phyloP scores from a whole-genome alignment of 2,888 invertebrate species.

The Antheraea yamamai region DNA sequence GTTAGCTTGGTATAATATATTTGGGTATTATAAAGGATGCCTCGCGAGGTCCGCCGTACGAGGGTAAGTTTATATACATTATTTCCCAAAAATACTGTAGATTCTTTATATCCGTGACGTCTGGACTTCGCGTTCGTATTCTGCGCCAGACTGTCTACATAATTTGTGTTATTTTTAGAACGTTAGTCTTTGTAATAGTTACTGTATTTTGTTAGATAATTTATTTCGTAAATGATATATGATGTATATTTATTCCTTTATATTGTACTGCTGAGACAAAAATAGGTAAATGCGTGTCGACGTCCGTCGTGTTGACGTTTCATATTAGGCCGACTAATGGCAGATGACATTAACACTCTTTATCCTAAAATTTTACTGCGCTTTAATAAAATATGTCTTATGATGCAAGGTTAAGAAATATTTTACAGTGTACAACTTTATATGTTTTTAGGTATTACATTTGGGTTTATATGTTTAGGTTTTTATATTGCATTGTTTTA shows the following conservation, averaged over 20 bases:
- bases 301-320: constrained; percentile 4
- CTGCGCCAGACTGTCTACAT: constrained; percentile 12
- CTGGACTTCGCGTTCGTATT: background rate
- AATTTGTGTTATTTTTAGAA: background rate
- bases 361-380: background rate
- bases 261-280: background rate
- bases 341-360: constrained; percentile 17
- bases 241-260: background rate
- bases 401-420: background rate
- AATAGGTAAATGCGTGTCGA: constrained; percentile 6
- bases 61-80: constrained; percentile 50
- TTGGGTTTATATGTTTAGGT: background rate
- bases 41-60: constrained; percentile 55
- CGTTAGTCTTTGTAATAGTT: background rate
- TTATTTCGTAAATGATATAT: background rate
- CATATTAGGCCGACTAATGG: constrained; percentile 13
- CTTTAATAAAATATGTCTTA: background rate
- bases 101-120: background rate
- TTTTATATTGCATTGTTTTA: no score
- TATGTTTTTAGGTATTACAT: background rate
- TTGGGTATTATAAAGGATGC: constrained; percentile 48
- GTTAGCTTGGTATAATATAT: constrained; percentile 17
- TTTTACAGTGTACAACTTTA: background rate
- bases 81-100: background rate
- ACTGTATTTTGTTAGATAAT: background rate